Base-by-base conservation (phyloP, 2,888 invertebrate genomes). In the Tryphoninae sp. region DNA sequence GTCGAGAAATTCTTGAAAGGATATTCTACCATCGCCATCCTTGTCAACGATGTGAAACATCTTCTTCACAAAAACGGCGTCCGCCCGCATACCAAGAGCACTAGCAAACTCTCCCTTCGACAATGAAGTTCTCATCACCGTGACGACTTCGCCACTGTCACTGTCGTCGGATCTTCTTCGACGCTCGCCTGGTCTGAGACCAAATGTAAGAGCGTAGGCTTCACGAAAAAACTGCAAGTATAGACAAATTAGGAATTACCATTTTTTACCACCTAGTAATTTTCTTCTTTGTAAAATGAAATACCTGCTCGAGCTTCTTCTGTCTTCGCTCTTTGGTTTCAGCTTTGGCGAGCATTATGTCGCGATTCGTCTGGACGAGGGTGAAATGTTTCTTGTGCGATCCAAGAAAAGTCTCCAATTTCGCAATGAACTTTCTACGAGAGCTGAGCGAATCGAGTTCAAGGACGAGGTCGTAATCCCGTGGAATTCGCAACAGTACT, bases 1-100 rank as follows among this genome's bases (percentile, higher is more conserved):
- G 89, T 98, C 98, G 69, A 99, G 93, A 92, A 99, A 99, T 92
- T 98, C 98, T 94, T 95, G 89, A 91, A 99, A 99, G 3, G 97
- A 98, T 86, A 99, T 98, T 81, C 97, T 94, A 1, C 98, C 98
- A 91, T 98, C 98, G 80, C 97, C 95, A 90, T 98, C 98, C 90
- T 98, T 98, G 91, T 98, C 98, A 0, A 98, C 98, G 88, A 98
- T 98, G 88, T 98, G 98, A 91, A 99, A 99, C 98, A 99, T 98
- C 92, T 98, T 97, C 88, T 97, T 96, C 0, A 99, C 98, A 90
- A 99, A 99, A 73, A 98, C 96, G 23, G 98, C 98, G 88, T 98
- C 97, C 0, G 97, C 94, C 90, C 96, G 96, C 99, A 99, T 99
- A 53, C 98, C 99, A 3, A 99, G 93, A 0, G 98, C 98, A 72